Percentiles rank a stretch among this genome's conserved stretches.
Evolutionary conservation across 2,888 invertebrate genomes (phyloP).

Genomic region (Didymodactylos carnosus): DNA sequence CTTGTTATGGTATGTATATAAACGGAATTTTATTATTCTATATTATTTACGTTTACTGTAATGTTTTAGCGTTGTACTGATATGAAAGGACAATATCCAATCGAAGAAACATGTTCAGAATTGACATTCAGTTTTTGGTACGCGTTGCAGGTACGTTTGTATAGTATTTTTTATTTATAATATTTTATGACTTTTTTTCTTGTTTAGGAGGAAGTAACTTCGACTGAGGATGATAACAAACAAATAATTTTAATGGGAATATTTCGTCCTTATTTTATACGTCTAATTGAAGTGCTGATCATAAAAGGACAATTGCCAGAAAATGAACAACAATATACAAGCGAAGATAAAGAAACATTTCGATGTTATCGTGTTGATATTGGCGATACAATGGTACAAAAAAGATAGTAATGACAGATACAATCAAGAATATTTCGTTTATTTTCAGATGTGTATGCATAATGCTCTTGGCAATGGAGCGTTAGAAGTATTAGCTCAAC

Average conservation of each 20-base stretch:
- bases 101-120: conserved; percentile 65
- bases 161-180: not conserved
- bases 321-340: conserved; percentile 36
- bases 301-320: conserved; percentile 58
- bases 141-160: conserved; percentile 54
- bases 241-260: conserved; percentile 39
- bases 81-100: conserved; percentile 60
- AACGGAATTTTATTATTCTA: not conserved
- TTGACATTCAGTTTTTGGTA: conserved; percentile 78
- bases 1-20: conserved; percentile 43
- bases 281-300: conserved; percentile 53
- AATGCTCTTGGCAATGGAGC: conserved; percentile 53
- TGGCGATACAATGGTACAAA: conserved; percentile 53
- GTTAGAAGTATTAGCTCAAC: conserved; percentile 35
- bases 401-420: not conserved
- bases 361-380: conserved; percentile 68
- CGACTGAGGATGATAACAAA: conserved; percentile 37
- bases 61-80: conserved; percentile 48
- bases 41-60: not conserved
- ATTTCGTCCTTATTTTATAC: conserved; percentile 57
- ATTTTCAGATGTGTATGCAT: conserved; percentile 57
- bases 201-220: conserved; percentile 44
- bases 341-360: conserved; percentile 62
- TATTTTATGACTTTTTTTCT: not conserved
- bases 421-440: conserved; percentile 5